Percentiles rank a stretch among this genome's conserved stretches.
Evolutionary conservation across 2,113 vertebrate genomes (phyloP).

Genomic region (Zosterops hypoxanthus): DNA sequence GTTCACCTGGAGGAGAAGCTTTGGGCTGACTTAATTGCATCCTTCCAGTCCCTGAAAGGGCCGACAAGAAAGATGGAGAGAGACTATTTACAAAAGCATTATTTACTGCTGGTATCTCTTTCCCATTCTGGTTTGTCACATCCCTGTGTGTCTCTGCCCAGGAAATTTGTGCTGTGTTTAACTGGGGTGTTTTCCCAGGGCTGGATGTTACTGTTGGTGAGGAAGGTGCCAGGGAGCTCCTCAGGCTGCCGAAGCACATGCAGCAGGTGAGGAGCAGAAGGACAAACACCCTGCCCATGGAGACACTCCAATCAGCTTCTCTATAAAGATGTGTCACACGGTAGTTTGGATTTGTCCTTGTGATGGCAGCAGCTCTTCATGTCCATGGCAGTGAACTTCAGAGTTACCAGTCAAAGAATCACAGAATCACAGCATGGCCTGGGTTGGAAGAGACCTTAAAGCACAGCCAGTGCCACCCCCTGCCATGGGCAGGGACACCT

Average conservation of each 20-base stretch:
- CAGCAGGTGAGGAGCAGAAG: neutral
- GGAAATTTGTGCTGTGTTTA: neutral
- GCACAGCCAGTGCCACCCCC: neutral
- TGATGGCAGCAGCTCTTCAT: neutral
- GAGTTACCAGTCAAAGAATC: neutral
- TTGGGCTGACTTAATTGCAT: accelerated
- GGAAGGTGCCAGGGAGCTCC: neutral
- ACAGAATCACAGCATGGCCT: neutral
- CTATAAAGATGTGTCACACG: accelerated
- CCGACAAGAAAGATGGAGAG: neutral
- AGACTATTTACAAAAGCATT: neutral
- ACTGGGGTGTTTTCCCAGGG: neutral
- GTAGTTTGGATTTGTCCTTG: neutral
- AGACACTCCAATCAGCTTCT: accelerated
- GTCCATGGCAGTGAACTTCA: neutral
- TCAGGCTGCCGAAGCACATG: accelerated
- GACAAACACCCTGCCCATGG: neutral
- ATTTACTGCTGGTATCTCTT: neutral
- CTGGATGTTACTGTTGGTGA: neutral
- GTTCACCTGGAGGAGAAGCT: neutral
- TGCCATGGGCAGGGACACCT: neutral
- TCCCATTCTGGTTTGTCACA: neutral
- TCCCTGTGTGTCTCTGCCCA: neutral
- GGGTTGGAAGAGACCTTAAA: neutral
- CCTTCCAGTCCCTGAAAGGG: neutral